Conservation (phyloP, 2,113 vertebrate species). For the Turdus rufiventris region DNA sequence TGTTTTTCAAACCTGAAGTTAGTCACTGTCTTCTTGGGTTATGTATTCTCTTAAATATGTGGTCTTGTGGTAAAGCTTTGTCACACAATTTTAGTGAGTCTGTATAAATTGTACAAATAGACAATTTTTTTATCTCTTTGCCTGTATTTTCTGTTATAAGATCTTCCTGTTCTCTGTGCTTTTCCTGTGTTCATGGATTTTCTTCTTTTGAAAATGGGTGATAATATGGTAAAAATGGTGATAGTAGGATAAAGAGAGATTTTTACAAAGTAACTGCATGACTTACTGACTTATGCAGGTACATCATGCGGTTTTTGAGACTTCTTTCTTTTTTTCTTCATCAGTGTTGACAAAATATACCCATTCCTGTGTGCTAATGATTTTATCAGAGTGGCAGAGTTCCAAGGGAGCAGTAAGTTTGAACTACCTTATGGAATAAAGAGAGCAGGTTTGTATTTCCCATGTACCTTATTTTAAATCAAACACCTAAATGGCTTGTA, state of each 20-base stretch:
- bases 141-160: neutral
- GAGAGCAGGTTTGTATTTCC: constrained; percentile 68
- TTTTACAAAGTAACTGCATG: neutral
- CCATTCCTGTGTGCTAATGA: constrained; percentile 71
- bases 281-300: neutral
- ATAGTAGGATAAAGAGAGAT: neutral
- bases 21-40: neutral
- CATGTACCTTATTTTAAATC: neutral
- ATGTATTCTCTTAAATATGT: neutral
- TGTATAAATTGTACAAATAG: neutral
- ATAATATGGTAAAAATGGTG: neutral
- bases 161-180: neutral
- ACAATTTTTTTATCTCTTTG: neutral
- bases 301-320: neutral
- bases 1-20: neutral
- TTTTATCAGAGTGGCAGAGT: constrained; percentile 57
- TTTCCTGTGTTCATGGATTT: neutral
- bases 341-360: constrained; percentile 65
- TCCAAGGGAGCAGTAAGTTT: constrained; percentile 53
- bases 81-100: neutral
- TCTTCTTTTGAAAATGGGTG: neutral
- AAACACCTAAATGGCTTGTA: neutral
- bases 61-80: neutral
- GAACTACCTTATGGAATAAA: constrained; percentile 73
- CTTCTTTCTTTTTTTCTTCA: neutral